Evolutionary conservation across 2,113 vertebrate genomes (phyloP).

Genomic region (Leucopsar rothschildi): DNA sequence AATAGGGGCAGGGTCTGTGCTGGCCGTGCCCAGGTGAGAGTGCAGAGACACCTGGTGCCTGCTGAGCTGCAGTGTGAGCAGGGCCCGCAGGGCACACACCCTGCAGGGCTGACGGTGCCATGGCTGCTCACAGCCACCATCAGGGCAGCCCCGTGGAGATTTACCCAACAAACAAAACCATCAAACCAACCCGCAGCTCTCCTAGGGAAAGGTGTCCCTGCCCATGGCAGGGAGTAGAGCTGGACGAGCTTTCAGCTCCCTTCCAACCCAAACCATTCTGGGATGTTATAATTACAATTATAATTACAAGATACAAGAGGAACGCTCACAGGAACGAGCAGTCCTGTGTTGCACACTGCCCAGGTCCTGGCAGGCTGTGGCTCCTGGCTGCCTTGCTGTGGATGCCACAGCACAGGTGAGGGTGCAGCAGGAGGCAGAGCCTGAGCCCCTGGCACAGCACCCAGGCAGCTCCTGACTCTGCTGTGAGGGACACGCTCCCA

Average conservation of each 20-base stretch:
- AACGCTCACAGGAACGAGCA: neutral
- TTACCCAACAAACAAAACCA: too few species aligned
- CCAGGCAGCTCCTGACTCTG: neutral
- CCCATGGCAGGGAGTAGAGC: neutral
- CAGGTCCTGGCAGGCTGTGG: neutral
- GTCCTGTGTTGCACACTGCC: rapidly evolving
- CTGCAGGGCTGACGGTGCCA: rapidly evolving
- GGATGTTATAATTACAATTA: neutral
- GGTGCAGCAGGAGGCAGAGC: neutral
- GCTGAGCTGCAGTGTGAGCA: neutral
- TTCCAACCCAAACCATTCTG: neutral
- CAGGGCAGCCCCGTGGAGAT: neutral
- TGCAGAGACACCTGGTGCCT: too few species aligned
- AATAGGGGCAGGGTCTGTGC: neutral
- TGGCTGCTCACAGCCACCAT: neutral
- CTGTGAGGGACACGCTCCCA: rapidly evolving
- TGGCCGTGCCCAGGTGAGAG: neutral
- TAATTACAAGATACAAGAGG: neutral
- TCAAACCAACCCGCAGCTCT: neutral
- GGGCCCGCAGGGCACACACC: too few species aligned
- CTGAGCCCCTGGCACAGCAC: neutral
- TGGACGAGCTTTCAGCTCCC: neutral
- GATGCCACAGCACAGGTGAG: rapidly evolving
- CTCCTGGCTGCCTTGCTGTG: too few species aligned
- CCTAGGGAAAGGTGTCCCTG: too few species aligned